These are phyloP conservation scores for Ptychadena robeensis DNA, from an alignment of 2,797 vertebrate species.

Conservation along the genomic window DNA sequence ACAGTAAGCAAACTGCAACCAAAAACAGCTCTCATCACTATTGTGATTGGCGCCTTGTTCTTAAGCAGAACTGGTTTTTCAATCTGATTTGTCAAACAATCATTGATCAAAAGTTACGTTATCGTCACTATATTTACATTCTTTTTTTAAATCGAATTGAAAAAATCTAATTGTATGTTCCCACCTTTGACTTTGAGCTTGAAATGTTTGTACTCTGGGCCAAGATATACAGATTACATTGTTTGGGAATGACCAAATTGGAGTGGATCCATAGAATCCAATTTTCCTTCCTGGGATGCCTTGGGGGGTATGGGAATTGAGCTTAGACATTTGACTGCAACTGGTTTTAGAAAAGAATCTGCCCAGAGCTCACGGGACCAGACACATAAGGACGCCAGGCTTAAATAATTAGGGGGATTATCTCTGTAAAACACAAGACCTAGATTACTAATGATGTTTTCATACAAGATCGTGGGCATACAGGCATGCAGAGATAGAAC, in stretches of 20 bases:
- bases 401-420: conserved; percentile 54
- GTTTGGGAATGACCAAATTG: background rate
- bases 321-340: background rate
- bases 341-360: background rate
- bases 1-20: too few relatives aligned
- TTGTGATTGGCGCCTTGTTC: too few relatives aligned
- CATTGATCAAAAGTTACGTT: too few relatives aligned
- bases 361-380: conserved; percentile 6
- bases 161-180: too few relatives aligned
- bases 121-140: too few relatives aligned
- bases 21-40: too few relatives aligned
- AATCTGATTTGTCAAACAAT: too few relatives aligned
- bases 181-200: too few relatives aligned
- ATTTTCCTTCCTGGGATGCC: background rate
- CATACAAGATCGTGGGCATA: conserved; percentile 25
- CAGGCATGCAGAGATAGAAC: conserved; percentile 10
- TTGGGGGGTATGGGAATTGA: background rate
- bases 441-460: conserved; percentile 54
- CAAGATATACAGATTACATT: background rate
- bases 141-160: too few relatives aligned
- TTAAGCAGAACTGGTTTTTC: too few relatives aligned
- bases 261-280: background rate
- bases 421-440: conserved; percentile 46
- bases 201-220: background rate
- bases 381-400: conserved; percentile 14